Base-by-base conservation (phyloP, 2,888 invertebrate genomes). In the Oligia fasciuncula region DNA sequence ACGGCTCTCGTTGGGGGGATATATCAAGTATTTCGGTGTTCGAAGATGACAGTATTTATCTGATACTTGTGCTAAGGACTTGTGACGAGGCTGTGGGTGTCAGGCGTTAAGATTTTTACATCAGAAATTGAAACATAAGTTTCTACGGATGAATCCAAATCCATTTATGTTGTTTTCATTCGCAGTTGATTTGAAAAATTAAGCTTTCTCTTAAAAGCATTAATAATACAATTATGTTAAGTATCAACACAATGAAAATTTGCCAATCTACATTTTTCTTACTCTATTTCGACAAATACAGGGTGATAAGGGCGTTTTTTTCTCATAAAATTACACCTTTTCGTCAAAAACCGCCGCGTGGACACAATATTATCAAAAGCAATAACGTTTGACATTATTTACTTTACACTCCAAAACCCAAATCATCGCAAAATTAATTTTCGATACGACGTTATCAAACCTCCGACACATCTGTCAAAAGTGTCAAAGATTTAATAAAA, bases 1-100 rank as follows among this genome's bases (percentile, higher is more conserved):
- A 82, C 62, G 79, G 71, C 71, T 77, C 73, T 78, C 51, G 43
- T 75, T 43, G 66, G 43, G 73, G 66, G 75, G 60, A 72, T 77
- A 82, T 77, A 81, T 81, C 68, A 85, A 86, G 77, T 71, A 83
- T 75, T 76, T 62, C 9, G 67, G 75, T 67, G 63, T 74, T 87
- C 35, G 68, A 74, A 80, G 57, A 77, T 84, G 74, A 80, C 75
- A 73, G 76, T 77, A 60, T 84, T 77, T 84, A 77, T 77, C n/a
- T 69, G 60, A 82, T 66, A 83, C 77, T 82, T 76, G 11, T 19
- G 67, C 62, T 63, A 60, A 74, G 49, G n/a, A 75, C 13, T 81
- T 67, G 6, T 11, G 14, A 46, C 51, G 35, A 13, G 13, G 13
- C 65, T 86, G 86, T 69, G 8, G 40, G 46, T 78, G 83, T 82